Evolutionary conservation across 2,797 vertebrate species (phyloP).

Genomic region (Epinephelus malabaricus): DNA sequence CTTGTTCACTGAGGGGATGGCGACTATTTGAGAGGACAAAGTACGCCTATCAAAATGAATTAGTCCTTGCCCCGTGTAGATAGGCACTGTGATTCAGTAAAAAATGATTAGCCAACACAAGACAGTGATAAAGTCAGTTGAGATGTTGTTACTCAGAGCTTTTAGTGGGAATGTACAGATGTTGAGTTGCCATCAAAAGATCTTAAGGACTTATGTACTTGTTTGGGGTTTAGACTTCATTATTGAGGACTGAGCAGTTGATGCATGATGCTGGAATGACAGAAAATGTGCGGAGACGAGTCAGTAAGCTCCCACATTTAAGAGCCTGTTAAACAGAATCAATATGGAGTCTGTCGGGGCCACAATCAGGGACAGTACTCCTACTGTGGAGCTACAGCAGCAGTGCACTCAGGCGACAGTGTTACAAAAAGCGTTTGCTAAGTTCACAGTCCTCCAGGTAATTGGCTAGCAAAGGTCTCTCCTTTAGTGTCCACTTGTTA

Average conservation of each 20-base stretch:
- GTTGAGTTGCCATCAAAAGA: constrained; percentile 27
- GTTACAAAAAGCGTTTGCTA: constrained; percentile 64
- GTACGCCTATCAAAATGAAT: constrained; percentile 37
- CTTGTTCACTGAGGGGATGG: constrained; percentile 42
- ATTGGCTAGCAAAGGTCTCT: constrained; percentile 46
- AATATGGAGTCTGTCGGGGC: constrained; percentile 24
- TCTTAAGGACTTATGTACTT: constrained; percentile 32
- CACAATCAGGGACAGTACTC: constrained; percentile 45
- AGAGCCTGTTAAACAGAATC: constrained; percentile 43
- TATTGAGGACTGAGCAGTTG: constrained; percentile 33
- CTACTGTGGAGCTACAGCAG: constrained; percentile 60
- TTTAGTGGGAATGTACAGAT: constrained; percentile 64
- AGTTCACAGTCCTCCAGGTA: constrained; percentile 58
- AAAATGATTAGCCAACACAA: constrained; percentile 36
- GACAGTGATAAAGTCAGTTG: constrained; percentile 28
- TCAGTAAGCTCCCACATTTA: constrained; percentile 35
- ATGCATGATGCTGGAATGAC: constrained; percentile 51
- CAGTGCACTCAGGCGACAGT: constrained; percentile 65
- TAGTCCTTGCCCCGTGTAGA: constrained; percentile 30
- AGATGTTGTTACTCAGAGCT: constrained; percentile 43
- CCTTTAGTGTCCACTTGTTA: constrained; percentile 33
- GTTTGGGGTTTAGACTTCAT: constrained; percentile 44
- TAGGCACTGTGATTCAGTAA: constrained; percentile 36
- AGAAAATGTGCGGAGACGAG: constrained; percentile 39
- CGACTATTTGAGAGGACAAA: constrained; percentile 46